Percentiles rank a stretch among this genome's conserved stretches.
These are phyloP conservation scores for Loripinus fragilis DNA, from an alignment of 2,888 invertebrate genomes.

Conservation along the genomic window DNA sequence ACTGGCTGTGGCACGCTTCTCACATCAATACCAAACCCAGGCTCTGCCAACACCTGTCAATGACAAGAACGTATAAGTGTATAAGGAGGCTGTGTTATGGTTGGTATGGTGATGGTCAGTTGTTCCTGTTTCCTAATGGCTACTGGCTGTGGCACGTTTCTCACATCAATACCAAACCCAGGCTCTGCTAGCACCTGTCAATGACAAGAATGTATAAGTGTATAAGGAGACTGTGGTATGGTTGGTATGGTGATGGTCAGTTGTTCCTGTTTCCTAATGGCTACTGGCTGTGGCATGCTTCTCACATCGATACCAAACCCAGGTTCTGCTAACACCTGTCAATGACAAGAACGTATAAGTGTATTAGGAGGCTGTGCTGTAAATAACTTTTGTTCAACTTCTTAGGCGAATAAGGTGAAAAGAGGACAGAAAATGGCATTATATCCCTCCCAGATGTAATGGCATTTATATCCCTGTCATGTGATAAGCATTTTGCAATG, in stretches of 20 bases:
- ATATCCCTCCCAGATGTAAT: too few relatives aligned
- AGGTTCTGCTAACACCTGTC: constrained; percentile 80
- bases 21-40: constrained; percentile 82
- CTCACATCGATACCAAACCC: constrained; percentile 82
- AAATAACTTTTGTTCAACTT: too few relatives aligned
- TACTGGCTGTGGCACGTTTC: constrained; percentile 57
- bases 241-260: constrained; percentile 73
- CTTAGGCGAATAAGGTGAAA: too few relatives aligned
- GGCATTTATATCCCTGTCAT: too few relatives aligned
- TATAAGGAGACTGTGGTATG: constrained; percentile 63
- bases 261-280: constrained; percentile 49
- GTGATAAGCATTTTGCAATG: too few relatives aligned
- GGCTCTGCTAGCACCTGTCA: constrained; percentile 80
- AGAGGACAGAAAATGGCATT: too few relatives aligned
- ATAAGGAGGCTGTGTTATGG: constrained; percentile 63
- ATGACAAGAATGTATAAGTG: too few relatives aligned
- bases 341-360: too few relatives aligned
- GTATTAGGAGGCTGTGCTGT: constrained; percentile 64
- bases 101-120: constrained; percentile 72
- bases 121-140: constrained; percentile 49
- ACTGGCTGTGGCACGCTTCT: constrained; percentile 59
- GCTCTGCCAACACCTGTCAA: constrained; percentile 78
- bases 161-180: constrained; percentile 82
- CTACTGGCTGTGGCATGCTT: constrained; percentile 51
- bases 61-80: too few relatives aligned